Conservation (phyloP, 2,113 vertebrate species). For the Axis porcinus region DNA sequence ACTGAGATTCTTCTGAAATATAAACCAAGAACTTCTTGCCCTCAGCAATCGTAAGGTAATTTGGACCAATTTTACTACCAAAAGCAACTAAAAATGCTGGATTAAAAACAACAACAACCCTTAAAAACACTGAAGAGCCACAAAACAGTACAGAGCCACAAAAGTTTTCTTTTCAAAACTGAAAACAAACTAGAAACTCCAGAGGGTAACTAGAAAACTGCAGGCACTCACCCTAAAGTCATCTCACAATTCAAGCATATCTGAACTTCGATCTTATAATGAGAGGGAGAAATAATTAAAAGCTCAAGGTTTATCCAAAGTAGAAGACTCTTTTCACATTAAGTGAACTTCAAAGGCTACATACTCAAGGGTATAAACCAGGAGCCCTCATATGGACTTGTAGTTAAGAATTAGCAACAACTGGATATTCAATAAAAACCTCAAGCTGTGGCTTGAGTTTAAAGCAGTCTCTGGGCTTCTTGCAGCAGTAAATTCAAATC, state of each 20-base stretch:
- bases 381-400: neutral
- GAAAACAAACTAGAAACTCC: constrained; percentile 18
- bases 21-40: neutral
- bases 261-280: neutral
- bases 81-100: neutral
- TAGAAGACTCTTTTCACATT: neutral
- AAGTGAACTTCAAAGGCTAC: neutral
- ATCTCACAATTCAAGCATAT: neutral
- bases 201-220: neutral
- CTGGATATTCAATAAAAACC: neutral
- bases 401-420: neutral
- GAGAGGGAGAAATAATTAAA: constrained; percentile 24
- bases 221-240: neutral
- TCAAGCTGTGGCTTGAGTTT: neutral
- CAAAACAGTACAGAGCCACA: neutral
- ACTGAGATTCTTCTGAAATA: neutral
- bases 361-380: neutral
- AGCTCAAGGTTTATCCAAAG: neutral
- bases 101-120: neutral
- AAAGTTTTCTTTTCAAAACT: neutral
- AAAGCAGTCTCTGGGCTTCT: neutral
- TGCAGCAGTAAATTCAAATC: neutral
- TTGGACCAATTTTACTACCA: neutral
- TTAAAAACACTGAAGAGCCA: neutral
- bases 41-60: neutral